Evolutionary conservation across 2,797 vertebrate species (phyloP), one percentile per base, ranked within the genome.

Genomic region (Malacoraja senta): DNA sequence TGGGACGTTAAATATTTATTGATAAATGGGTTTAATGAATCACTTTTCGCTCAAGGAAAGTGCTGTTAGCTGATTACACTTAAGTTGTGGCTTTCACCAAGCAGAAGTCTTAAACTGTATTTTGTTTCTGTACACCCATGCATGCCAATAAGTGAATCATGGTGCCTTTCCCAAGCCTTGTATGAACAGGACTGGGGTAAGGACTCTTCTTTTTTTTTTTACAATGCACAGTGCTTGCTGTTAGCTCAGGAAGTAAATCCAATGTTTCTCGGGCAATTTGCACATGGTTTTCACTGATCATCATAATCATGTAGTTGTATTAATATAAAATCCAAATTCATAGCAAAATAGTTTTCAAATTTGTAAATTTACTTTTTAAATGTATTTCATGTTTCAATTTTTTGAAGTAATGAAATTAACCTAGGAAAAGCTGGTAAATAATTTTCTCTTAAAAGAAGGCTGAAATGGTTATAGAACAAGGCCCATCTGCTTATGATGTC

Each of bases 121-220:
- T 95, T 97, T 96, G 95, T 96, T 97, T 97, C 96, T 97, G 95
- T 97, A 95, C 95, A 95, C 96, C 95, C 95, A 96, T 95, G 96
- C 96, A 96, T 96, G 96, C 96, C 96, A 96, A 95, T 97, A 97
- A 97, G 95, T 96, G 96, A 96, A 95, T 97, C 95, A 96, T 94
- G 96, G 95, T 97, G 96, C 96, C 96, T 97, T 97, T 97, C 96
- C 96, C 96, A 97, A 97, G 96, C 96, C 96, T 97, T 97, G 96
- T 97, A 96, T 96, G 97, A 97, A 95, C 96, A 97, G 96, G 97
- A 96, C 96, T 97, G 97, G 97, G 96, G 96, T 97, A 97, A 97
- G 96, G 96, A 95, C 94, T 95, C 80, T 95, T 93, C 94, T 93
- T 96, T 96, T 93, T n/a, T n/a, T 96, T 96, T 88, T 94, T 95